Evolutionary conservation across 1,140 invertebrate species (phyloP).

Genomic region (Thaumatotibia leucotreta): DNA sequence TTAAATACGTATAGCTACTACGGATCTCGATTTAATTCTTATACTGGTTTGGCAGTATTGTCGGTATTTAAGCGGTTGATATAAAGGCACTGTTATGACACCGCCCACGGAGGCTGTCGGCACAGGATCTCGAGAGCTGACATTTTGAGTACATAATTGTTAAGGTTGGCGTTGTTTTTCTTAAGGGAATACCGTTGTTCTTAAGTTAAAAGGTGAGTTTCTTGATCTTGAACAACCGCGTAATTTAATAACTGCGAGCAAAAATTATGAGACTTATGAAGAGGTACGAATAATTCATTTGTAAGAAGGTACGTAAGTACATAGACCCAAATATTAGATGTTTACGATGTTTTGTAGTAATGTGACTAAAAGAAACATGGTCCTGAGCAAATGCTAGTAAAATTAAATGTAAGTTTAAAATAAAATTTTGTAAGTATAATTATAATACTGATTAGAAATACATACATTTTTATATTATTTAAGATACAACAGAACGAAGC

Average conservation of each 20-base stretch:
- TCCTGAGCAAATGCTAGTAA: too few relatives aligned
- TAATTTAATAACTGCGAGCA: not conserved
- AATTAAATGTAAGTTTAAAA: too few relatives aligned
- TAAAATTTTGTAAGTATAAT: too few relatives aligned
- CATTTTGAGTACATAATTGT: slow-evolving; percentile 1
- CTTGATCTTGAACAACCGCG: not conserved
- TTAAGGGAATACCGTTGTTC: not conserved
- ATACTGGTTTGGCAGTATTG: not conserved
- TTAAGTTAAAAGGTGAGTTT: not conserved
- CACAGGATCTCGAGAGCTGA: not conserved
- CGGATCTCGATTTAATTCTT: not conserved
- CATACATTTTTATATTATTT: not conserved
- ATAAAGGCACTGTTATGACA: not conserved
- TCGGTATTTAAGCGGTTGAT: not conserved
- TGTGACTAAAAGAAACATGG: too few relatives aligned
- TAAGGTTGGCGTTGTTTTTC: not conserved
- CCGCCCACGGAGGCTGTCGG: not conserved
- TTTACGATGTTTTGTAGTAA: too few relatives aligned
- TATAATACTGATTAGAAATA: not conserved
- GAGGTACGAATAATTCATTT: too few relatives aligned
- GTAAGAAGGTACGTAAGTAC: too few relatives aligned
- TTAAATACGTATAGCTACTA: not conserved
- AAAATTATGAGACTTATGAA: too few relatives aligned
- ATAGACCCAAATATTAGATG: too few relatives aligned
- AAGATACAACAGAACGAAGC: not conserved